phyloP scores from a whole-genome alignment of 2,888 invertebrate genomes.

The Drosophila helvetica region DNA sequence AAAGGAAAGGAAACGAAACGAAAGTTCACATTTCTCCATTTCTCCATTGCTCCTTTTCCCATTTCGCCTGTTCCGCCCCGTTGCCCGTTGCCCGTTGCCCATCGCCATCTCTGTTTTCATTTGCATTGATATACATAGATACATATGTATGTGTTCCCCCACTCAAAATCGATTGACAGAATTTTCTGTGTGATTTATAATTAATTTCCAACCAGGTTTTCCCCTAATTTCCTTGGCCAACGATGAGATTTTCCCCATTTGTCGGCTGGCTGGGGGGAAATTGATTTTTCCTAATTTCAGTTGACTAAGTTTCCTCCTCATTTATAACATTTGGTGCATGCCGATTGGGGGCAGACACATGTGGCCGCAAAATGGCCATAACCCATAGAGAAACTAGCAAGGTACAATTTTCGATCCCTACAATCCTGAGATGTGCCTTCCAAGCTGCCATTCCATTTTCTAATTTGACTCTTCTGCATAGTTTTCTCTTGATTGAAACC shows the following conservation, averaged over 20 bases:
- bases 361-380: rapidly evolving
- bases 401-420: no score
- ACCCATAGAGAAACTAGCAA: no score
- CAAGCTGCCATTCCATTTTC: no score
- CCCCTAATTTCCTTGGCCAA: conserved; percentile 28
- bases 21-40: conserved; percentile 9
- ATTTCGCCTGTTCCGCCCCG: background rate
- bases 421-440: no score
- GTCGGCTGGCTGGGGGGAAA: conserved; percentile 3
- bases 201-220: conserved; percentile 36
- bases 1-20: conserved; percentile 9
- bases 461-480: no score
- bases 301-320: no score
- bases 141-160: background rate
- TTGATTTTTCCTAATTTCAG: conserved; percentile 10
- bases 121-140: background rate
- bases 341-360: no score
- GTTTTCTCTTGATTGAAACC: no score
- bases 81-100: no score
- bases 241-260: conserved; percentile 40
- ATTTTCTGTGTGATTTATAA: conserved; percentile 39
- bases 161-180: conserved; percentile 40
- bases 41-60: background rate
- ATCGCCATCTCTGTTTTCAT: background rate
- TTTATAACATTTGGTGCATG: no score